A percentile compares a stretch with the other conserved stretches of the same genome.
These are phyloP conservation scores for Elegia similella DNA, from an alignment of 2,888 invertebrate genomes.

Conservation along the genomic window DNA sequence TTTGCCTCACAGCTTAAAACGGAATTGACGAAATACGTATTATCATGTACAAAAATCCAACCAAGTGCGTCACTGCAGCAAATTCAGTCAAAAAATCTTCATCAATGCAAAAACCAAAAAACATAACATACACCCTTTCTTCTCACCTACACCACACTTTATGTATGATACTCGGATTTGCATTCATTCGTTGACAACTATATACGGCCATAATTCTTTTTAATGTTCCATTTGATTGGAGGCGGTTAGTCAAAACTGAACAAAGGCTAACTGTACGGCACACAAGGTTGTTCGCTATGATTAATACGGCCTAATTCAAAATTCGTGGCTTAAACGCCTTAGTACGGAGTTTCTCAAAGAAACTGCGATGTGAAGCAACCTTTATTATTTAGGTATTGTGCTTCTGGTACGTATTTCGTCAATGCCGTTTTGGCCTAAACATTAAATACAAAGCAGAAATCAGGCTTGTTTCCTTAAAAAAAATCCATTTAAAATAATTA, in stretches of 20 bases:
- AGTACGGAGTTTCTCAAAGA: slow-evolving; percentile 22
- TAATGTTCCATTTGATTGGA: slow-evolving; percentile 76
- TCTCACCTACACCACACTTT: slow-evolving; percentile 31
- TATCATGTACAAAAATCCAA: too few species aligned
- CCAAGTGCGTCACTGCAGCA: too few species aligned
- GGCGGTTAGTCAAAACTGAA: slow-evolving; percentile 57
- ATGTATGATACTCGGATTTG: slow-evolving; percentile 52
- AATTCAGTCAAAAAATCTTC: too few species aligned
- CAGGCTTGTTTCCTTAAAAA: too few species aligned
- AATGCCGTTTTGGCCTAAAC: too few species aligned
- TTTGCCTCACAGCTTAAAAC: too few species aligned
- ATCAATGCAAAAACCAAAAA: neutral
- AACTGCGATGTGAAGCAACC: slow-evolving; percentile 23
- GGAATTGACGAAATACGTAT: too few species aligned
- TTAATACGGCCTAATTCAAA: slow-evolving; percentile 72
- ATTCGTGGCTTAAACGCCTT: slow-evolving; percentile 53
- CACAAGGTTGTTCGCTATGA: slow-evolving; percentile 73
- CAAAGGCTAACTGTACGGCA: slow-evolving; percentile 68
- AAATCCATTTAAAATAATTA: too few species aligned
- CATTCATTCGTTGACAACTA: slow-evolving; percentile 69
- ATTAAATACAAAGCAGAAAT: too few species aligned
- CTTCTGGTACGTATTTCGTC: neutral
- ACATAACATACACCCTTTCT: slow-evolving; percentile 29
- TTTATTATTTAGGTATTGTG: neutral
- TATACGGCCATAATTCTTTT: slow-evolving; percentile 74